These are phyloP conservation scores for Entomobrya proxima DNA, from an alignment of 2,888 invertebrate genomes.

Conservation along the genomic window DNA sequence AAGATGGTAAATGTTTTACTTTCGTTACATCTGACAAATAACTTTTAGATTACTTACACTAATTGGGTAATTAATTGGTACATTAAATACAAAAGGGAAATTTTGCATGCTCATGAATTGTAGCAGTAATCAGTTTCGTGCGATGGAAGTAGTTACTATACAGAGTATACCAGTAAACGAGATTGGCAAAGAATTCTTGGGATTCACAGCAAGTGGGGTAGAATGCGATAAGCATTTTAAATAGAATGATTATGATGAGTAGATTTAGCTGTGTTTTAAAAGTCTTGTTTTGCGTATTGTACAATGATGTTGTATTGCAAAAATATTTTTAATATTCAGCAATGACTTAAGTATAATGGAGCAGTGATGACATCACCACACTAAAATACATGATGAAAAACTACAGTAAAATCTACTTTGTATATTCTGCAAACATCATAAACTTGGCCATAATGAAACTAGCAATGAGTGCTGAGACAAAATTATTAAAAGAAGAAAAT, in stretches of 20 bases:
- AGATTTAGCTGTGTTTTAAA: constrained; percentile 4
- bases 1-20: not conserved
- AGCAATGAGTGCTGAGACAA: too few relatives aligned
- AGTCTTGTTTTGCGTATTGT: too few relatives aligned
- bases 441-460: too few relatives aligned
- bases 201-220: constrained; percentile 13
- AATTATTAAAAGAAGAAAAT: too few relatives aligned
- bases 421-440: too few relatives aligned
- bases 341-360: too few relatives aligned
- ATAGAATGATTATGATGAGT: constrained; percentile 3
- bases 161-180: not conserved
- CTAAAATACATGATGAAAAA: too few relatives aligned
- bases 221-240: constrained; percentile 34
- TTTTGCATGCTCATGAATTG: not conserved
- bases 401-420: too few relatives aligned
- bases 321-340: too few relatives aligned
- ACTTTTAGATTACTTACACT: not conserved
- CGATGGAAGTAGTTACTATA: too few relatives aligned
- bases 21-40: not conserved
- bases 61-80: constrained; percentile 30
- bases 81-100: not conserved
- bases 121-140: not conserved
- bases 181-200: constrained; percentile 38
- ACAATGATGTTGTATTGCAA: too few relatives aligned
- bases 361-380: too few relatives aligned